Percentiles rank a stretch among this genome's conserved stretches.
These are phyloP conservation scores for Therioaphis trifolii DNA, from an alignment of 2,888 invertebrate species.

Conservation along the genomic window DNA sequence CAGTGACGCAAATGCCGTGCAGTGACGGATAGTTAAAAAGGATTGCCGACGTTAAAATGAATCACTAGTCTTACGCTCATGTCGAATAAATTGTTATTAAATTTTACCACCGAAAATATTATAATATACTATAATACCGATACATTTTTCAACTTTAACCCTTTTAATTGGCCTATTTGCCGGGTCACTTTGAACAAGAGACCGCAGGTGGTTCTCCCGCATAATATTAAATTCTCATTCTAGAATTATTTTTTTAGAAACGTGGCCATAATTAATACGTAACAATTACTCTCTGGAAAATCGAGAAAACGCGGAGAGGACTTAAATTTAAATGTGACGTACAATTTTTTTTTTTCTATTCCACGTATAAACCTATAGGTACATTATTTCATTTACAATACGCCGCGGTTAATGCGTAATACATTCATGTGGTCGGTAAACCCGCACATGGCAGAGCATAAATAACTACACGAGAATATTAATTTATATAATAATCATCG, in stretches of 20 bases:
- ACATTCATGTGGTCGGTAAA: background rate
- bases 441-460: background rate
- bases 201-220: constrained; percentile 9
- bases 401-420: background rate
- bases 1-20: background rate
- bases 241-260: background rate
- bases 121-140: background rate
- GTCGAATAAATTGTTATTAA: constrained; percentile 10
- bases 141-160: constrained; percentile 55
- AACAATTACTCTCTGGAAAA: background rate
- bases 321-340: background rate
- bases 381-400: no score
- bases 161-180: constrained; percentile 45
- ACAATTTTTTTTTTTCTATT: background rate
- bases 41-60: background rate
- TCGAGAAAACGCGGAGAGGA: background rate
- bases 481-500: background rate
- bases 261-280: background rate
- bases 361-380: no score
- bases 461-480: background rate
- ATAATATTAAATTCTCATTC: constrained; percentile 28
- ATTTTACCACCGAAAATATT: constrained; percentile 1
- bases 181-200: background rate
- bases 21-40: constrained; percentile 11
- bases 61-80: background rate